These are phyloP conservation scores for Drosophila paramelanica DNA, from an alignment of 2,888 invertebrate genomes.

Conservation along the genomic window DNA sequence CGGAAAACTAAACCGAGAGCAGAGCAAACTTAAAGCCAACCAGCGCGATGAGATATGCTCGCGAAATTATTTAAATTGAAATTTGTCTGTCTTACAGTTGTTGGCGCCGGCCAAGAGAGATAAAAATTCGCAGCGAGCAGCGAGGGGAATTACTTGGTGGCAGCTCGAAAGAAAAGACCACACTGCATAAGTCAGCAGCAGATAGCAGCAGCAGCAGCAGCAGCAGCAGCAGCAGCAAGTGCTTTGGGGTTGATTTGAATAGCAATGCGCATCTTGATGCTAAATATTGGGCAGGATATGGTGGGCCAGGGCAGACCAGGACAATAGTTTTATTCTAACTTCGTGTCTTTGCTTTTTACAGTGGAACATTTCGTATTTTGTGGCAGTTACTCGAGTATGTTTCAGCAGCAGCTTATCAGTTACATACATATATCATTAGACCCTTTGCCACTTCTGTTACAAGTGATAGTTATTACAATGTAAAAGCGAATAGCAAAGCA, in stretches of 20 bases:
- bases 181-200: conserved; percentile 28
- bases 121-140: conserved; percentile 44
- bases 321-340: not conserved
- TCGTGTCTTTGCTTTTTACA: not conserved
- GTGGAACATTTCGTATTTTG: no score
- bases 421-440: not conserved
- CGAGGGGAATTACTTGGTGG: conserved; percentile 26
- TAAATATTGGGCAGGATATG: not conserved
- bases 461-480: not conserved
- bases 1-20: conserved; percentile 1
- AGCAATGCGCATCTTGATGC: conserved; percentile 15
- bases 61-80: conserved; percentile 71
- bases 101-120: conserved; percentile 49
- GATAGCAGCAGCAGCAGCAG: conserved; percentile 5
- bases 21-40: conserved; percentile 10
- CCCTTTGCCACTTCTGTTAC: conserved; percentile 15
- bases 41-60: conserved; percentile 45
- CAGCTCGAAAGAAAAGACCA: conserved; percentile 21
- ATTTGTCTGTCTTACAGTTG: conserved; percentile 60
- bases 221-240: conserved; percentile 11
- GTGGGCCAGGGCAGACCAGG: not conserved
- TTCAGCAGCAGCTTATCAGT: no score
- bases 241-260: conserved; percentile 16
- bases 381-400: not conserved
- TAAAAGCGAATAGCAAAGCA: no score